These are phyloP conservation scores for Macrobrachium rosenbergii DNA, from an alignment of 1,140 invertebrate species.

Conservation along the genomic window DNA sequence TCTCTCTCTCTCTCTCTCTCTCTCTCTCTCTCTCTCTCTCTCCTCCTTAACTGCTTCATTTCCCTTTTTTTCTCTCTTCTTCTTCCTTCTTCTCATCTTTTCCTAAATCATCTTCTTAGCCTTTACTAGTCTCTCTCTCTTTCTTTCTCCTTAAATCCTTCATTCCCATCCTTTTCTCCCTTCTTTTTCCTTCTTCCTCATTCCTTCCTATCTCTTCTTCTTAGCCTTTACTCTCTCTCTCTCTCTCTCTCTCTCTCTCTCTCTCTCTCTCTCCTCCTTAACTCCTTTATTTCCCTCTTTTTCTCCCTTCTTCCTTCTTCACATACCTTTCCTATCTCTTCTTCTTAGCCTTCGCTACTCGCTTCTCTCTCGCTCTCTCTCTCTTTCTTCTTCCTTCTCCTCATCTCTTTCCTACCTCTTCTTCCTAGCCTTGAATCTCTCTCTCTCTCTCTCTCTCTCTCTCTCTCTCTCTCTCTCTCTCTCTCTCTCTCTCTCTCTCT, in stretches of 20 bases:
- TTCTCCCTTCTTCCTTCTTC: not conserved
- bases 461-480: not conserved
- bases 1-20: conserved; percentile 23
- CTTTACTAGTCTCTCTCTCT: too few relatives aligned
- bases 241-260: not conserved
- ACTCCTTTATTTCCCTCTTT: not conserved
- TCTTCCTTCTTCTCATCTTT: too few relatives aligned
- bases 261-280: not conserved
- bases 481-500: not conserved
- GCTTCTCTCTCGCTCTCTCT: not conserved
- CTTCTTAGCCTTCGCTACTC: not conserved
- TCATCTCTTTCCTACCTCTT: not conserved
- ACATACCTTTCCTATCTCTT: too few relatives aligned
- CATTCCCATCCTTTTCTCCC: too few relatives aligned
- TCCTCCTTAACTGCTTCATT: too few relatives aligned
- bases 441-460: not conserved
- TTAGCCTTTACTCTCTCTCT: not conserved
- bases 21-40: conserved; percentile 1
- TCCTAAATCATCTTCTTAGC: too few relatives aligned
- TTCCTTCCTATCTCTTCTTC: not conserved
- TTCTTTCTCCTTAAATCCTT: too few relatives aligned
- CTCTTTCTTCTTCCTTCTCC: not conserved
- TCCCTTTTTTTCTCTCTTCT: too few relatives aligned
- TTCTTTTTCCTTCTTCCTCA: not conserved
- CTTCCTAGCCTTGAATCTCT: not conserved